Evolutionary conservation across 2,888 invertebrate genomes (phyloP), one percentile per base, ranked within the genome.

Genomic region (Schizotus pectinicornis): DNA sequence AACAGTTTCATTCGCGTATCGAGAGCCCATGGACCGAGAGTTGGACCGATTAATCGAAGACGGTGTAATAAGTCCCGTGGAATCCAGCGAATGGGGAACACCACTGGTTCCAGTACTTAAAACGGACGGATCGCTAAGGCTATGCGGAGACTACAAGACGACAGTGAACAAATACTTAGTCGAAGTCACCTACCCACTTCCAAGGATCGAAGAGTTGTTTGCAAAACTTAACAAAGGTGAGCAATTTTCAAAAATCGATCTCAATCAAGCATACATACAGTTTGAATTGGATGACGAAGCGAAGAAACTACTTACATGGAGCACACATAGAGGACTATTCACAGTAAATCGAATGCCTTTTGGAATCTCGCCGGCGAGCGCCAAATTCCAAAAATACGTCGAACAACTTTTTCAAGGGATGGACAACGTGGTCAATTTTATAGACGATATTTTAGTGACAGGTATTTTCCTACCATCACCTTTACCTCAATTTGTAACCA

Each of bases 311-410:
- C 58, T 67, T 12, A 69, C 75, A 0, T 65, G 72, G 36, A 66
- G 62, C 31, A 77, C 77, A 0, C 74, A 74, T 32, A 67, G 70
- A 37, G 77, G 78, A 0, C 46, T 78, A 2, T 79, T 65, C 56
- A 59, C 59, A 30, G 71, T 72, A 36, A 72, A 73, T 35, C 64
- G 77, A 14, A 55, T 78, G 31, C 71, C 74, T 1, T 77, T 71
- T 65, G 79, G 78, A 2, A 11, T 1, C 48, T 48, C 7, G 3
- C 65, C 68, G 7, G 76, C 76, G 9, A 72, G 74, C 6, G 70
- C 71, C 3, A 73, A 75, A 37, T 76, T 77, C 60, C 77, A 78
- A 51, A 50, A 63, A 41, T 64, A 67, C 11, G 63, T 77, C 34
- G 78, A 79, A 59, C 57, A 68, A 35, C 55, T 76, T 31, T 56